A percentile compares a stretch with the other conserved stretches of the same genome.
phyloP scores from a whole-genome alignment of 2,888 invertebrate species.

The Pheosia gnoma region DNA sequence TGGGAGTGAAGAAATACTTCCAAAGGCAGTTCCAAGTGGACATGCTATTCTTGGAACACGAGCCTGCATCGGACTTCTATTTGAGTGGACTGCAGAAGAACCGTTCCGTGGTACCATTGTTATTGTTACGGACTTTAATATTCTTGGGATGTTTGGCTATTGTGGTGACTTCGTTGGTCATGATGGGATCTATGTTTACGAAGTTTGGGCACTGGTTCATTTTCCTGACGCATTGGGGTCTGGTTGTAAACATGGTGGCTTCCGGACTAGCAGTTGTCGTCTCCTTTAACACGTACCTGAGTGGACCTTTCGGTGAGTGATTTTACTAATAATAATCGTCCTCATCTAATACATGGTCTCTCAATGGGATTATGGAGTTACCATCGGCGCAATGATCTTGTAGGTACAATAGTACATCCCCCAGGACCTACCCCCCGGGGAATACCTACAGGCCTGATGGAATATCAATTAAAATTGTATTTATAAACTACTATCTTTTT shows the following conservation, averaged over 20 bases:
- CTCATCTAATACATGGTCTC: too few relatives aligned
- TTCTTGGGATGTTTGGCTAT: conserved; percentile 60
- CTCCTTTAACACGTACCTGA: conserved; percentile 49
- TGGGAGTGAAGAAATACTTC: conserved; percentile 62
- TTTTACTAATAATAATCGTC: background rate
- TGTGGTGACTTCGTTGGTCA: conserved; percentile 51
- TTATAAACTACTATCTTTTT: too few relatives aligned
- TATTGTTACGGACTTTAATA: conserved; percentile 55
- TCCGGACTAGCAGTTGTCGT: conserved; percentile 56
- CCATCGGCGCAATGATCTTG: too few relatives aligned
- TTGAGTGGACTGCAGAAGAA: conserved; percentile 60
- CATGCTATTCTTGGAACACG: conserved; percentile 58
- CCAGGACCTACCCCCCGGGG: too few relatives aligned
- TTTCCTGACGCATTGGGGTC: conserved; percentile 74
- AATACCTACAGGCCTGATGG: too few relatives aligned
- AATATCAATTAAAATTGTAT: too few relatives aligned
- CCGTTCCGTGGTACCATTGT: conserved; percentile 54
- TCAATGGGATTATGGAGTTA: too few relatives aligned
- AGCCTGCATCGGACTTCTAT: conserved; percentile 60
- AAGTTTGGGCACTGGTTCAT: conserved; percentile 58
- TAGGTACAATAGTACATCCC: too few relatives aligned
- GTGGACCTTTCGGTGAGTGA: conserved; percentile 64
- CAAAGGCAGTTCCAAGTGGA: conserved; percentile 52
- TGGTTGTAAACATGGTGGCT: conserved; percentile 57
- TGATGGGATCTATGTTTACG: conserved; percentile 31